Conservation (phyloP, 2,113 vertebrate genomes). For the Ia io region DNA sequence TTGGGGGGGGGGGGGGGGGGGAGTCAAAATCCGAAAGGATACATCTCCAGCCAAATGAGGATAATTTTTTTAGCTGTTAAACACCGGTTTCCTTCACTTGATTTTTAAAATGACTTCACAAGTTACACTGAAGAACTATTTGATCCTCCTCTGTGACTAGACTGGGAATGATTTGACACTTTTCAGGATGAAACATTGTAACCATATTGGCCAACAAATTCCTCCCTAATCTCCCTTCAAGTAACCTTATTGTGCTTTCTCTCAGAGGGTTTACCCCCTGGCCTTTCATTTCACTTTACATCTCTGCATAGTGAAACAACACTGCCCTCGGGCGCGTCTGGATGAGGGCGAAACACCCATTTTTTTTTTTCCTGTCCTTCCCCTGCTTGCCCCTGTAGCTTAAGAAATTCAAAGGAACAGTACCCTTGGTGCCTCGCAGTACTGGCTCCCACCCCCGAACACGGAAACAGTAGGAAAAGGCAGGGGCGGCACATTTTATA, state of each 20-base stretch:
- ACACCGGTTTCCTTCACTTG: background rate
- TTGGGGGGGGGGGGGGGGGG: accelerated
- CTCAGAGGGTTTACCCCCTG: accelerated
- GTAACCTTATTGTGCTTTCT: background rate
- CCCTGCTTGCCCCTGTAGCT: background rate
- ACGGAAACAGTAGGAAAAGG: background rate
- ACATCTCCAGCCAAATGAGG: background rate
- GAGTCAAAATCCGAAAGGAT: background rate
- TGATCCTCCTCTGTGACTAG: background rate
- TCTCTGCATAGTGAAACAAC: background rate
- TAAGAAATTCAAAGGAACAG: background rate
- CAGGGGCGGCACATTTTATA: background rate
- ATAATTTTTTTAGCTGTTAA: background rate
- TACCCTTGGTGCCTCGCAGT: background rate
- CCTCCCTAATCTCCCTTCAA: background rate
- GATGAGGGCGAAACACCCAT: accelerated
- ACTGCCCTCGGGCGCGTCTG: background rate
- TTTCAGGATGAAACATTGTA: background rate
- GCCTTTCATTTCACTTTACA: background rate
- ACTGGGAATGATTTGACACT: background rate
- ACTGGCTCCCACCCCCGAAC: background rate
- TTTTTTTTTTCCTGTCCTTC: background rate
- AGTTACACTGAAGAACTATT: background rate
- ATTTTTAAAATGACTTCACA: background rate
- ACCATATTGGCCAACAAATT: too few species aligned